Base-by-base conservation (phyloP, 2,888 invertebrate genomes). In the Hyposoter didymator region DNA sequence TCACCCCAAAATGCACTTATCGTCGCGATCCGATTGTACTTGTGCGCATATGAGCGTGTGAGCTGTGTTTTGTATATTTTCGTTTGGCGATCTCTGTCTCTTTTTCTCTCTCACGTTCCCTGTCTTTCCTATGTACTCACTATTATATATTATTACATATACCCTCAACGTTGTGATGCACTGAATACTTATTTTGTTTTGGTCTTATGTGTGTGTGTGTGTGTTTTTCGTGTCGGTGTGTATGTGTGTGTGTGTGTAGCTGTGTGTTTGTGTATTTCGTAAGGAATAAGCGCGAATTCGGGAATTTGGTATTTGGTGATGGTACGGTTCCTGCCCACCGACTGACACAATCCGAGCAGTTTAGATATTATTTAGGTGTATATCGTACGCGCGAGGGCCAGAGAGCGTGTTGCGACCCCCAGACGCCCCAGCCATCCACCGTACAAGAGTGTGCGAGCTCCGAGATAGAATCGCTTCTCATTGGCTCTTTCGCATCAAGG, bases 251-350 rank as follows among this genome's bases (percentile, higher is more conserved):
- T 72, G 28, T 72, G 66, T 59, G 39, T 5, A 10, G 7, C 8
- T 39, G 39, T 39, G 39, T 39, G 39, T 39, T 35, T 72, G 62
- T 78, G 43, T 66, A 32, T 64, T 62, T 67, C 49, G 80, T 80
- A 17, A 64, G 75, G 47, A 69, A 76, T 22, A 67, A 59, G 49
- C 85, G 73, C 82, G 82, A 78, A 69, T 43, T 64, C 52, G 62
- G 47, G 19, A n/a, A 62, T 49, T 64, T 52, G 49, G 52, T 86
- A 76, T 87, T 78, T 81, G 70, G 80, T 78, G 84, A 84, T 85
- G 83, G 84, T 86, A 88, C 86, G 87, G 76, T 87, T 87, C 84
- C 86, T 88, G 84, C 87, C 84, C 88, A 88, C 88, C 87, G 82
- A 88, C 88, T 88, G 88, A 88, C 87, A 85, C 85, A 69, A 78